A percentile compares a stretch with the other conserved stretches of the same genome.
Evolutionary conservation across 2,113 vertebrate species (phyloP).

Genomic region (Dascyllus trimaculatus): DNA sequence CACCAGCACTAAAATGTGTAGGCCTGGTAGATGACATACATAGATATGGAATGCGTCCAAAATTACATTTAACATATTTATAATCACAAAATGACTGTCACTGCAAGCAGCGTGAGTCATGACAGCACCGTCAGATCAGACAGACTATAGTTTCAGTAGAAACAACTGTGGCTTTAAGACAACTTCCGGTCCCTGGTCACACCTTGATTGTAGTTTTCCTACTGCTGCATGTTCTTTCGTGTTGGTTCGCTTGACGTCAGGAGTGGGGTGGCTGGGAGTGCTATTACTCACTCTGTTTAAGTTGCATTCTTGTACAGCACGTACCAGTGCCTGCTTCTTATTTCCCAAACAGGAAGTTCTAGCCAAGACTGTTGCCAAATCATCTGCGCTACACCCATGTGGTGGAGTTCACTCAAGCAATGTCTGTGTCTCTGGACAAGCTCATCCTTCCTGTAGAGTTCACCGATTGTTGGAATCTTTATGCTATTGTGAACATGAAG

Average conservation of each 20-base stretch:
- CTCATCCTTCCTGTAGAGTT: constrained; percentile 11
- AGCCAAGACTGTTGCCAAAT: constrained; percentile 73
- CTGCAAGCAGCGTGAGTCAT: constrained; percentile 40
- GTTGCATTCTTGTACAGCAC: constrained; percentile 76
- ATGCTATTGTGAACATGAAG: background rate
- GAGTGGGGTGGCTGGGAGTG: constrained; percentile 71
- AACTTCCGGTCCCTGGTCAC: constrained; percentile 75
- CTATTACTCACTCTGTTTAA: constrained; percentile 81
- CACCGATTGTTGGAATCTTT: background rate
- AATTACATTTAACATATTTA: background rate
- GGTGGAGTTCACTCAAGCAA: constrained; percentile 49
- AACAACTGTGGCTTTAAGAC: constrained; percentile 52
- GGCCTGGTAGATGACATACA: background rate
- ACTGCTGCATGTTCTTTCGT: constrained; percentile 72
- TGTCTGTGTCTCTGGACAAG: constrained; percentile 28
- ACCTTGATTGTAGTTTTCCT: constrained; percentile 80
- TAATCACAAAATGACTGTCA: background rate
- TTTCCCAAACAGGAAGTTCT: constrained; percentile 77
- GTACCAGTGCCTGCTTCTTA: constrained; percentile 63
- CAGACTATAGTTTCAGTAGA: constrained; percentile 29
- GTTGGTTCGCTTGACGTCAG: constrained; percentile 79
- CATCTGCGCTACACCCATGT: constrained; percentile 49
- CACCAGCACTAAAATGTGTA: background rate
- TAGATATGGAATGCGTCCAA: background rate
- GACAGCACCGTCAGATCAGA: constrained; percentile 5